These are phyloP conservation scores for Neomonachus schauinslandi DNA, from an alignment of 2,113 vertebrate genomes.

Conservation along the genomic window DNA sequence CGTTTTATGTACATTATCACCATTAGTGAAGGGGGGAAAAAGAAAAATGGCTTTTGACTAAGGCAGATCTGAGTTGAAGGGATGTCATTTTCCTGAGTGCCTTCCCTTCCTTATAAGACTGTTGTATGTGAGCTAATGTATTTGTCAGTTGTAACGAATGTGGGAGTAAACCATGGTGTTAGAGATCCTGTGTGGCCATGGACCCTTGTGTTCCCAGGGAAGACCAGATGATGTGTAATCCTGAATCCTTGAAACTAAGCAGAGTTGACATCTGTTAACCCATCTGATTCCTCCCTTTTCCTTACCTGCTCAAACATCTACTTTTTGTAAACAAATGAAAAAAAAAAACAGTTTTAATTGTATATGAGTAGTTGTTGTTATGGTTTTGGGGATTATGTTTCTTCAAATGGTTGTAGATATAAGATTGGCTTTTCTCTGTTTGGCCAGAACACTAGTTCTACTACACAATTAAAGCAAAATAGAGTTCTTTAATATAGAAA, in stretches of 20 bases:
- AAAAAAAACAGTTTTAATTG: neutral
- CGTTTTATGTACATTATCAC: neutral
- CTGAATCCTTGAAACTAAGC: neutral
- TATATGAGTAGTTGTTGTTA: neutral
- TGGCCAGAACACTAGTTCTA: neutral
- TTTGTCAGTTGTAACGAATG: too few relatives aligned
- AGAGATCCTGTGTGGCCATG: too few relatives aligned
- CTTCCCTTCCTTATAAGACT: too few relatives aligned
- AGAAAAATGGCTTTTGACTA: neutral
- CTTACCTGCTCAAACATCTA: neutral
- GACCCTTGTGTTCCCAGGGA: neutral
- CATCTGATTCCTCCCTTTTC: neutral
- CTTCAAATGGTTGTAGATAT: neutral
- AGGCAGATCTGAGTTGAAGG: neutral
- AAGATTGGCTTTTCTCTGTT: neutral
- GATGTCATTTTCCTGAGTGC: neutral
- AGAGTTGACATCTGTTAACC: neutral
- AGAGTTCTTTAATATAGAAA: neutral
- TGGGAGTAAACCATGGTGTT: accelerated
- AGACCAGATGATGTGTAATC: neutral
- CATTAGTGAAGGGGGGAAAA: neutral
- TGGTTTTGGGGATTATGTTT: neutral
- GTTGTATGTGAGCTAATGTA: neutral
- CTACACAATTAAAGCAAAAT: neutral
- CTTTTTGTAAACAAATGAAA: neutral